Evolutionary conservation across 2,113 vertebrate genomes (phyloP).

Genomic region (Accipiter cooperii): DNA sequence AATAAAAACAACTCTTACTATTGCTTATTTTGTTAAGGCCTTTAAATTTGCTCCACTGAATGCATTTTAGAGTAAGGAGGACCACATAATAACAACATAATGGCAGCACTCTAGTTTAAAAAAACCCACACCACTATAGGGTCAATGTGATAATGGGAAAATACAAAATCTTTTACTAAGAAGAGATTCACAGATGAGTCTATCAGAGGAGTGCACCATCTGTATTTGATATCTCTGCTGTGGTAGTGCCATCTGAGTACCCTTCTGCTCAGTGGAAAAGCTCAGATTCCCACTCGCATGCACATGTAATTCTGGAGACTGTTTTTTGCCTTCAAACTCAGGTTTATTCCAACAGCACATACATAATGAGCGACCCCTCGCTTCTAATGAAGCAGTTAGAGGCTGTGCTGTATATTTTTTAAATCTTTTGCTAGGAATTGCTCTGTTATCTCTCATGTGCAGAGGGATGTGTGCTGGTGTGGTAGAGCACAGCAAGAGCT

Average conservation of each 20-base stretch:
- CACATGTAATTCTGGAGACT: neutral
- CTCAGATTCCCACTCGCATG: neutral
- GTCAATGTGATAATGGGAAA: neutral
- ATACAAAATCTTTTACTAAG: neutral
- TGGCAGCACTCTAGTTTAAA: neutral
- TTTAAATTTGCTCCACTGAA: neutral
- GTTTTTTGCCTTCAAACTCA: neutral
- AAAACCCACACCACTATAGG: neutral
- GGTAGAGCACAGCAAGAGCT: neutral
- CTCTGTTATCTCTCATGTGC: neutral
- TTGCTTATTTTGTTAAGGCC: neutral
- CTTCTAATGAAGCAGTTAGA: neutral
- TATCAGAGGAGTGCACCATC: neutral
- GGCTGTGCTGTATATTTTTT: neutral
- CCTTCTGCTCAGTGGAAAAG: neutral
- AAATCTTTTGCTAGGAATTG: neutral
- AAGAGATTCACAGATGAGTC: neutral
- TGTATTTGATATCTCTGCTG: neutral
- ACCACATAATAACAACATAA: neutral
- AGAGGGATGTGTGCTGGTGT: neutral
- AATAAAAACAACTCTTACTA: neutral
- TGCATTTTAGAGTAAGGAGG: neutral
- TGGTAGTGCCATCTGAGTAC: neutral
- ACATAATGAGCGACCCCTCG: neutral
- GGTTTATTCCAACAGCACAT: neutral